A percentile compares a stretch with the other conserved stretches of the same genome.
Conservation (phyloP, 2,888 invertebrate genomes). For the Podabrus alpinus region DNA sequence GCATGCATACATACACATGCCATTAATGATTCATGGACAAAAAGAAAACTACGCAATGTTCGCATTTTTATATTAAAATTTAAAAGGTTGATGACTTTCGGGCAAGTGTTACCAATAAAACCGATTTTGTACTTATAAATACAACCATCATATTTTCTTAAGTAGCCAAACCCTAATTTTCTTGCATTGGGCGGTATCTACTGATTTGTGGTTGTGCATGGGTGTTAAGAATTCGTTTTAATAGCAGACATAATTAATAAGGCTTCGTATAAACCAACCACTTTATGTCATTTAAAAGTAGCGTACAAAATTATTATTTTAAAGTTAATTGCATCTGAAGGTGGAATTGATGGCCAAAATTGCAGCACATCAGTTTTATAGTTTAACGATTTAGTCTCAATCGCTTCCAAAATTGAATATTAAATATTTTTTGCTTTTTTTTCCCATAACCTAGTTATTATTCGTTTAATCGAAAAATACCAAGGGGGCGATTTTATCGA, state of each 20-base stretch:
- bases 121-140: constrained; percentile 1
- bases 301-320: background rate
- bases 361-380: no score
- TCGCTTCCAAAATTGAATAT: no score
- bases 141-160: background rate
- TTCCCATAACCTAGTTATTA: no score
- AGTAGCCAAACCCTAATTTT: constrained; percentile 2
- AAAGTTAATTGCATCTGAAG: background rate
- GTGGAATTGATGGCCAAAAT: background rate
- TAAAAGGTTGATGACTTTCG: constrained; percentile 20
- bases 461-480: no score
- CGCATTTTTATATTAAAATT: constrained; percentile 8
- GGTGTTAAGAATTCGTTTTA: background rate
- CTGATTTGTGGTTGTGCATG: constrained; percentile 1
- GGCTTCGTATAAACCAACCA: background rate
- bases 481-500: no score
- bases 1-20: constrained; percentile 2
- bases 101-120: background rate
- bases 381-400: no score
- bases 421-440: no score
- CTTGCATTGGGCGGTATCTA: background rate
- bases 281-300: background rate
- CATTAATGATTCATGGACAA: constrained; percentile 18
- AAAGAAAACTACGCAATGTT: constrained; percentile 1
- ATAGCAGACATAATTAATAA: background rate